Base-by-base conservation (phyloP, 2,888 invertebrate genomes). In the Entomobrya multifasciata region DNA sequence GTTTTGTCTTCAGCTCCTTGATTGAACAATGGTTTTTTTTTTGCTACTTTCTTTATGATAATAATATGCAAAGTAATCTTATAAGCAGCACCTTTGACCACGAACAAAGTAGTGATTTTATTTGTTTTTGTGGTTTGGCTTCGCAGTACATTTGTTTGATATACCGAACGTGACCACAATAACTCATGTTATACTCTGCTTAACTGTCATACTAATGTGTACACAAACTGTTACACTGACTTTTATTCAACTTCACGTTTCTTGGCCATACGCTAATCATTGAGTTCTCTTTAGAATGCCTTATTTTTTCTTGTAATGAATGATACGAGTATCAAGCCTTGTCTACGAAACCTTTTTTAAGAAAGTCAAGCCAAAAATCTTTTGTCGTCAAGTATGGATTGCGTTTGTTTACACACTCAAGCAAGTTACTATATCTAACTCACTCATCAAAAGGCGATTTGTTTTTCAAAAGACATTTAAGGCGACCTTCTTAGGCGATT, bases 81-180 rank as follows among this genome's bases (percentile, higher is more conserved):
- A n/a, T n/a, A 36, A 79, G 6, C 30, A 67, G 10, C 67, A 80
- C 80, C 80, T 80, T 67, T 80, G 80, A 80, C 80, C 80, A 49
- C 30, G 47, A 67, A 13, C 25, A 47, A 47, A 70, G 22, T 67
- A 65, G 36, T 65, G 79, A 65, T 44, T 67, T 25, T 36, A 80
- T 80, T 80, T 80, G 67, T 60, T 57, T n/a, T 60, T 77, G 25
- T 47, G 44, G 47, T 17, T 20, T 55, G 2, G n/a, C 67, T 67
- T n/a, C n/a, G n/a, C n/a, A 65, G 22, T 70, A 47, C n/a, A 70
- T 41, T 6, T 41, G 13, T 11, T 76, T 74, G 57, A 30, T 13
- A 41, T 57, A 41, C 15, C 27, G 62, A 25, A 36, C 0, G 5
- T 11, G 30, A 20, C 10, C 30, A n/a, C 60, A n/a, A n/a, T n/a